Conservation (phyloP, 1,140 invertebrate genomes). For the Chelonus insularis region DNA sequence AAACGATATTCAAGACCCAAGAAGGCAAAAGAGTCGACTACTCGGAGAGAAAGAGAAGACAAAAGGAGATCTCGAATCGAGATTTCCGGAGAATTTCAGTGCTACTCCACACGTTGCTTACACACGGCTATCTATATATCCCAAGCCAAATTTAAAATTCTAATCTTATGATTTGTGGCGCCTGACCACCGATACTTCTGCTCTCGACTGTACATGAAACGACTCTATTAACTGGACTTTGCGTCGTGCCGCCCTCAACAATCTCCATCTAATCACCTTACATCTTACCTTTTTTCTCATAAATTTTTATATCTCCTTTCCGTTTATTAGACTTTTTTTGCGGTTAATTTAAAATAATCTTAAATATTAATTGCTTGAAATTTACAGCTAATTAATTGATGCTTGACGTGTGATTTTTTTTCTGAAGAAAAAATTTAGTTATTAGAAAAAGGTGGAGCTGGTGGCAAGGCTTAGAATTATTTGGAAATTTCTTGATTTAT, state of each 20-base stretch:
- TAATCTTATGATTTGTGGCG: slow-evolving; percentile 60
- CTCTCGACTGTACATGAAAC: slow-evolving; percentile 48
- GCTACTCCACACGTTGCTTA: slow-evolving; percentile 37
- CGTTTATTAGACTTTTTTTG: background rate
- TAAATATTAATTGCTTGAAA: too few species aligned
- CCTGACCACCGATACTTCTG: slow-evolving; percentile 37
- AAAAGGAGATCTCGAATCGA: slow-evolving; percentile 47
- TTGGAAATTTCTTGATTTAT: too few species aligned
- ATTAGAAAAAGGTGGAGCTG: too few species aligned
- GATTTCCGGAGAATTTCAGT: slow-evolving; percentile 52
- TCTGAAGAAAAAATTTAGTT: too few species aligned
- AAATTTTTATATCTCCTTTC: background rate
- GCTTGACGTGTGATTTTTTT: too few species aligned
- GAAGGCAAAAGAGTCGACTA: slow-evolving; percentile 14
- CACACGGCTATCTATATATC: slow-evolving; percentile 15
- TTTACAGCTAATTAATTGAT: too few species aligned
- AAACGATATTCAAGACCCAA: slow-evolving; percentile 3
- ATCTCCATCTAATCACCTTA: background rate
- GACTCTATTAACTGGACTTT: slow-evolving; percentile 57
- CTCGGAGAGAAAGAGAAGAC: slow-evolving; percentile 16
- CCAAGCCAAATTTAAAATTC: slow-evolving; percentile 56
- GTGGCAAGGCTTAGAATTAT: too few species aligned
- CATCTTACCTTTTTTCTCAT: background rate
- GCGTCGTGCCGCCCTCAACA: slow-evolving; percentile 15
- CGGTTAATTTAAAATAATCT: too few species aligned